Evolutionary conservation across 2,113 vertebrate genomes (phyloP), one percentile per base, ranked within the genome.

Genomic region (Nanorana parkeri): DNA sequence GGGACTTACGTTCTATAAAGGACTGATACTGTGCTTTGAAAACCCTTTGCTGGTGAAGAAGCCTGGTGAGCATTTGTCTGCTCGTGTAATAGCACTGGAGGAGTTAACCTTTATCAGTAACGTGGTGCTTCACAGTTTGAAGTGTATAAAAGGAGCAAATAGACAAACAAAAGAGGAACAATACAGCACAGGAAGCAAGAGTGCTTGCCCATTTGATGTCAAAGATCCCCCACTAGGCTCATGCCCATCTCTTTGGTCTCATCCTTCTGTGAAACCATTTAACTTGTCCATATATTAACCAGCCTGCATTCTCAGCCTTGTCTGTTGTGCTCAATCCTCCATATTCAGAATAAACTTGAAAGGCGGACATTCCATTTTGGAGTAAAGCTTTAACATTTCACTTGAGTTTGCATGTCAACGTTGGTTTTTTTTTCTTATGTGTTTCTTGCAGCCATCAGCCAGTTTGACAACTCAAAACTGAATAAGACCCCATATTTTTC

Each of bases 211-310:
- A 86, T 90, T 92, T 91, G 91, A 55, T 77, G 85, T 88, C 68
- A 26, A 58, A 87, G 90, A 88, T 88, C 90, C 89, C 91, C 88
- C 85, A 47, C 55, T 80, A 87, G 86, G 92, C 91, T 90, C 24
- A 74, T 41, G 91, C 88, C 88, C 89, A 90, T 88, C 87, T 87
- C 92, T 94, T 94, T 94, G 92, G 93, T 94, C 93, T 92, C 88
- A 87, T 89, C 89, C 89, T 89, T 89, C 92, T 91, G 90, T 91
- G 90, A 93, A 94, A 75, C 65, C 92, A 90, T 89, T 90, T 92
- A 93, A 91, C 91, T 88, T 88, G 86, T 11, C n/a, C 15, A 32
- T 61, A 74, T 61, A 74, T 65, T 66, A 74, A 66, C 32, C 69
- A 64, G 41, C 21, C 41, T 10, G 5, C 17, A 81, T 81, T 81